A percentile compares a stretch with the other conserved stretches of the same genome.
Conservation (phyloP, 1,140 invertebrate genomes). For the Plodia interpunctella region DNA sequence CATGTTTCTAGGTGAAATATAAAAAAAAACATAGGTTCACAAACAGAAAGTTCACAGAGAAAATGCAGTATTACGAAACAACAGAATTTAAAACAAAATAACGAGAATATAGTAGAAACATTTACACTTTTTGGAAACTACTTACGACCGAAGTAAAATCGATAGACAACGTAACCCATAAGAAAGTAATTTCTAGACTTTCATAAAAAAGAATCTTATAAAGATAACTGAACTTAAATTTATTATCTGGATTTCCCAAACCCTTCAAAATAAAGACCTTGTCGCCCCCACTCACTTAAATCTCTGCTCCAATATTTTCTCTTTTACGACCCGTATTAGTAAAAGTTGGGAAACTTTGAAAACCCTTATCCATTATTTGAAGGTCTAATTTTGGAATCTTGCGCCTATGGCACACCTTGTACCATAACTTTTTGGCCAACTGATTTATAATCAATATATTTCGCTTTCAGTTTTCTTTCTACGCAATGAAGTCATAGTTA, state of each 20-base stretch:
- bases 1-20: too few relatives aligned
- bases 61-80: too few relatives aligned
- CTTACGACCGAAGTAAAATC: too few relatives aligned
- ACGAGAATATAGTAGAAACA: too few relatives aligned
- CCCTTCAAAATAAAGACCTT: background rate
- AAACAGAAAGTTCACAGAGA: too few relatives aligned
- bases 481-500: too few relatives aligned
- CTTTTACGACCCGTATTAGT: background rate
- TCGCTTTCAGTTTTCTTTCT: background rate
- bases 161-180: too few relatives aligned
- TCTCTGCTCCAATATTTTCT: background rate
- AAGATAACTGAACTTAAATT: background rate
- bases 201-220: too few relatives aligned
- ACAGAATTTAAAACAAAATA: too few relatives aligned
- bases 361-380: slow-evolving; percentile 1
- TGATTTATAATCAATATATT: background rate
- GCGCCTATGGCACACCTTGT: background rate
- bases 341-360: background rate
- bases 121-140: too few relatives aligned
- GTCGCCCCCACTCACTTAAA: background rate
- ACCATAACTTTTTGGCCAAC: background rate
- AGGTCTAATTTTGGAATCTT: slow-evolving; percentile 3
- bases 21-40: too few relatives aligned
- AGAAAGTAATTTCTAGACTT: too few relatives aligned
- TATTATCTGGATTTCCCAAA: background rate